These are phyloP conservation scores for Lemur catta DNA, from an alignment of 2,797 vertebrate species.

Conservation along the genomic window DNA sequence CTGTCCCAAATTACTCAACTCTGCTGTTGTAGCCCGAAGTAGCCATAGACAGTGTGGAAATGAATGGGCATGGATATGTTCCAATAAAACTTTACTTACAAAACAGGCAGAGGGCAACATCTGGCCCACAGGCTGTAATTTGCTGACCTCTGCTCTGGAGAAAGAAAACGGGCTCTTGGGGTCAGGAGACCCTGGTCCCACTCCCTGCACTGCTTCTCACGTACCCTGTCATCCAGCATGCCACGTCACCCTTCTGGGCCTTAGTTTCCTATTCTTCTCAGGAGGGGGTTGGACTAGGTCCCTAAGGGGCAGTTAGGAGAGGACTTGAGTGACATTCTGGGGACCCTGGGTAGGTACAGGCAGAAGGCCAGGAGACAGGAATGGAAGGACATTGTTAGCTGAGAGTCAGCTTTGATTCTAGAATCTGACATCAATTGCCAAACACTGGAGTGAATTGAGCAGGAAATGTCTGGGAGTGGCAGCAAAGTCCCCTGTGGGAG, in stretches of 20 bases:
- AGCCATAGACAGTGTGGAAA: background rate
- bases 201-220: background rate
- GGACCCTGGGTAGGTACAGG: background rate
- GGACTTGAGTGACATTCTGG: background rate
- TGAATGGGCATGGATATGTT: background rate
- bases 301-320: background rate
- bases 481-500: background rate
- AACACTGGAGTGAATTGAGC: background rate
- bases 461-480: background rate
- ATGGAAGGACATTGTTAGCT: background rate
- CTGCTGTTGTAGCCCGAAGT: background rate
- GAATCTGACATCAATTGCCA: background rate
- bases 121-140: background rate
- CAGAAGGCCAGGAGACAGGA: background rate
- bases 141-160: background rate
- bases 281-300: background rate
- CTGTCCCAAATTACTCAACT: background rate
- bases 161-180: background rate
- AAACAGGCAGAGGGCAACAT: background rate
- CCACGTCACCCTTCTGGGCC: background rate
- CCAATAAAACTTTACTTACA: slow-evolving; percentile 15
- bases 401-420: background rate
- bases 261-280: background rate
- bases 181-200: background rate
- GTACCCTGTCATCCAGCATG: background rate